Evolutionary conservation across 64 coral and sea anemone species (phyloP).

Genomic region (Stichodactyla mertensii): DNA sequence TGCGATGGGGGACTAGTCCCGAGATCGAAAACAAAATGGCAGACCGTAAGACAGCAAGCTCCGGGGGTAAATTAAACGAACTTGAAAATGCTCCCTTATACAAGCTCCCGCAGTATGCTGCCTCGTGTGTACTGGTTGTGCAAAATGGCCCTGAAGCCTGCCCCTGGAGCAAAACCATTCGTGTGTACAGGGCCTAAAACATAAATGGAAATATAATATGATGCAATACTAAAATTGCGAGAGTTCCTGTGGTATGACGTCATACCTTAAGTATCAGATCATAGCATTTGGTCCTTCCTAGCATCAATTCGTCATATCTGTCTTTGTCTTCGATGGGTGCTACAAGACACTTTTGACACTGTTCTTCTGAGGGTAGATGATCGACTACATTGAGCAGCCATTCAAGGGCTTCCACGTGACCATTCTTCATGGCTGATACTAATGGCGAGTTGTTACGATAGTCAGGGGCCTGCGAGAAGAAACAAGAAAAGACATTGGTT

Average conservation of each 20-base stretch:
- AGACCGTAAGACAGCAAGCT: too few species aligned
- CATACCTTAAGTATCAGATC: constrained; percentile 90
- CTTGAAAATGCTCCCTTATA: too few species aligned
- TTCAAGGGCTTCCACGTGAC: constrained; percentile 86
- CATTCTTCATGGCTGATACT: constrained; percentile 93
- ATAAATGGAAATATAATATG: too few species aligned
- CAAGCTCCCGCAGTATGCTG: too few species aligned
- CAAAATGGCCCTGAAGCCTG: too few species aligned
- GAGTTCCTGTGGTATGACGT: neutral
- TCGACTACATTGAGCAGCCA: constrained; percentile 84
- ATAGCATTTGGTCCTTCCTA: constrained; percentile 89
- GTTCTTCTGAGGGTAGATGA: constrained; percentile 93
- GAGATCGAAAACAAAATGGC: too few species aligned
- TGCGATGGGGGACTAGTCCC: too few species aligned
- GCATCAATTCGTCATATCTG: constrained; percentile 79
- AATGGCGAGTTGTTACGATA: constrained; percentile 84
- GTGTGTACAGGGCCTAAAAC: too few species aligned
- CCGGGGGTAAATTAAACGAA: too few species aligned
- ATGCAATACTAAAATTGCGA: too few species aligned
- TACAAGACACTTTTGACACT: constrained; percentile 91
- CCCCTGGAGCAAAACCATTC: too few species aligned
- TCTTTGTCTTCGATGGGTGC: constrained; percentile 95
- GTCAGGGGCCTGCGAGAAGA: constrained; percentile 60
- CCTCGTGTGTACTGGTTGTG: too few species aligned
- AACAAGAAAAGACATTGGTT: neutral